These are phyloP conservation scores for Heptranchias perlo DNA, from an alignment of 2,113 vertebrate species.

Conservation along the genomic window DNA sequence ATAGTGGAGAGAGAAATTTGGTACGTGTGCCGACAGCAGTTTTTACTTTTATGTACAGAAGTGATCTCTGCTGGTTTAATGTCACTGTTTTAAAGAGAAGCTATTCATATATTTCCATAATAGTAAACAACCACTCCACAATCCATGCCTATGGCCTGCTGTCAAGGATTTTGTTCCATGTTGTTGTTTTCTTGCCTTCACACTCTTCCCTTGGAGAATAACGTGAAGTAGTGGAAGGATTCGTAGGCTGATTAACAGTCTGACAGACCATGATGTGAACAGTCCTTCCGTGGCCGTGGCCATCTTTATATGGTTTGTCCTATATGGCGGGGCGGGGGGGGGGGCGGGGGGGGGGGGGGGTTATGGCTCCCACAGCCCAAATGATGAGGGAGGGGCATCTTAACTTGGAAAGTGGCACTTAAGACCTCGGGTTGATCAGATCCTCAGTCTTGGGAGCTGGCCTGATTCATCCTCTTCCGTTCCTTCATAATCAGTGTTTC, in stretches of 20 bases:
- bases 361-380: not conserved
- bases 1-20: not conserved
- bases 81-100: not conserved
- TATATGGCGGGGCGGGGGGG: not conserved
- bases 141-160: not conserved
- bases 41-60: not conserved
- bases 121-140: not conserved
- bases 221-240: not conserved
- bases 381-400: not conserved
- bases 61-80: not conserved
- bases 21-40: not conserved
- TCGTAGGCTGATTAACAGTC: not conserved
- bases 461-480: no score
- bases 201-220: not conserved
- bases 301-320: not conserved
- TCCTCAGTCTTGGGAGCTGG: no score
- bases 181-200: not conserved
- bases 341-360: not conserved
- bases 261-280: not conserved
- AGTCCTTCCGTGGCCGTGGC: not conserved
- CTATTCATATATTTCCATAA: not conserved
- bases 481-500: no score
- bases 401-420: no score
- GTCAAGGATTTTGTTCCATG: not conserved
- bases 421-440: no score